Conservation (phyloP, 2,888 invertebrate genomes). For the Penaeus monodon region DNA sequence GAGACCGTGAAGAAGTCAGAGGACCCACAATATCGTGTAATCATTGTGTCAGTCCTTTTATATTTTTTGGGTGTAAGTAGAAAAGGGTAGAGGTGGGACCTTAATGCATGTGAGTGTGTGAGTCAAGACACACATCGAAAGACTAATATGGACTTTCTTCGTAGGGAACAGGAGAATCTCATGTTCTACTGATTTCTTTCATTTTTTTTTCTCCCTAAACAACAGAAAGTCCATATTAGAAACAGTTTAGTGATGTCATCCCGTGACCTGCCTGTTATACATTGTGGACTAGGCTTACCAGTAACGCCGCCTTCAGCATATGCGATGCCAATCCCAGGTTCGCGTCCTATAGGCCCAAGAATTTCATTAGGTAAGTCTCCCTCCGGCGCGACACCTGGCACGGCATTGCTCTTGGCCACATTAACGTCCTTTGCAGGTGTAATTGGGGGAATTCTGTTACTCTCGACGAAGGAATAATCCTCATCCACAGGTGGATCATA, state of each 20-base stretch:
- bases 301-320: slow-evolving; percentile 72
- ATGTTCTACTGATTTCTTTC: slow-evolving; percentile 3
- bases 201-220: too few relatives aligned
- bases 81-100: slow-evolving; percentile 22
- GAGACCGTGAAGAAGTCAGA: slow-evolving; percentile 2
- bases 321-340: slow-evolving; percentile 69
- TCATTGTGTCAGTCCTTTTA: slow-evolving; percentile 13
- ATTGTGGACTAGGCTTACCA: slow-evolving; percentile 67
- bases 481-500: slow-evolving; percentile 49
- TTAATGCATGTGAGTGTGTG: slow-evolving; percentile 29
- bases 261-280: slow-evolving; percentile 56
- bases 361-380: slow-evolving; percentile 53
- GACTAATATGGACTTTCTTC: slow-evolving; percentile 35
- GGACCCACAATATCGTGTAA: slow-evolving; percentile 25
- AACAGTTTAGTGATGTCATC: slow-evolving; percentile 49
- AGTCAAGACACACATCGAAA: slow-evolving; percentile 15
- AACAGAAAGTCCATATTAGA: slow-evolving; percentile 30
- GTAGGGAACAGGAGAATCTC: neutral
- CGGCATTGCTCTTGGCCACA: slow-evolving; percentile 18
- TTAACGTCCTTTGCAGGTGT: slow-evolving; percentile 24
- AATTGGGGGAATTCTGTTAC: slow-evolving; percentile 52
- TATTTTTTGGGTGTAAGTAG: neutral
- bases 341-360: slow-evolving; percentile 39
- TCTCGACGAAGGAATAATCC: slow-evolving; percentile 44
- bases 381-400: slow-evolving; percentile 22